Evolutionary conservation across 1,140 invertebrate species (phyloP), one percentile per base, ranked within the genome.

Genomic region (Drosophila kikkawai): DNA sequence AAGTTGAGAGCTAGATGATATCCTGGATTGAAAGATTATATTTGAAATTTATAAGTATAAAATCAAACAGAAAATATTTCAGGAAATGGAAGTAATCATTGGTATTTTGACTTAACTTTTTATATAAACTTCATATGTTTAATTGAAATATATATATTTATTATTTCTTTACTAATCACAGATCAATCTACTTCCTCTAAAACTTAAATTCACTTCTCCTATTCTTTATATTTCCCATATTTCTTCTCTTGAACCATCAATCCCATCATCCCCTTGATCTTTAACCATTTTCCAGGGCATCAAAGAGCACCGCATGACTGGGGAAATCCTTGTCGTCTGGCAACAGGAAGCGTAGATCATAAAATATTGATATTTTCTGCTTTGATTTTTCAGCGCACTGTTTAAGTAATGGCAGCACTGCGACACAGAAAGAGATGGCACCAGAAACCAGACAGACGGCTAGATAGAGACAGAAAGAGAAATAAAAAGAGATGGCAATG

Each of bases 291-390:
- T 7, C 8, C 34, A 70, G 67, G 67, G 32, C 39, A 55, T 45
- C 48, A 15, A 7, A 13, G n/a, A 26, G 29, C 64, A 55, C 67
- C 64, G 67, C 67, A 70, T 71, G 66, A 73, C 57, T 75, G 55
- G 41, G 41, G 73, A 68, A 47, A 50, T 60, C 48, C 75, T 61
- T 76, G 75, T 77, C 75, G 75, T 80, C 80, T 78, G 76, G 75
- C 70, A 51, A 82, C 85, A 88, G 84, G 84, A 88, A 88, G 85
- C 78, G 85, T 70, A 81, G 68, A 84, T 88, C 85, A 88, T 88
- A 88, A 88, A 88, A 88, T 88, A 88, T 88, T 88, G 84, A 88
- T 88, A 90, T 88, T 90, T 90, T 79, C 71, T 81, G 84, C 84
- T 84, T 88, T 88, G 84, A 88, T 88, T 79, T 87, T 88, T 88